Conservation (phyloP, 2,797 vertebrate genomes). For the Florisuga fusca region DNA sequence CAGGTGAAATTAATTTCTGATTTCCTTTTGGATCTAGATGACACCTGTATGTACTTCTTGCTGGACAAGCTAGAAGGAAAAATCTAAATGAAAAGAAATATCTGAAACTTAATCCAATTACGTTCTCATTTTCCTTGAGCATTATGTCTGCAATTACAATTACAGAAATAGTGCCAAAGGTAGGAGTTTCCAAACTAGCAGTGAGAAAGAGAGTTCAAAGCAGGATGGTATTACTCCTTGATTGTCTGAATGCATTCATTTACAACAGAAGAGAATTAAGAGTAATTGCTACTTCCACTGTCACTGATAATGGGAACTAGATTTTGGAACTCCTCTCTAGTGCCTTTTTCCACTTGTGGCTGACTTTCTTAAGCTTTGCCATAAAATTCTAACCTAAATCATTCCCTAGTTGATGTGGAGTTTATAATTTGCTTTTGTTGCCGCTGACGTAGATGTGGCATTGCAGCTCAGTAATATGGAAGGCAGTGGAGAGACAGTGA, state of each 20-base stretch:
- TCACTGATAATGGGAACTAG: background rate
- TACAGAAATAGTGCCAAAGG: background rate
- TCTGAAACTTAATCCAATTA: background rate
- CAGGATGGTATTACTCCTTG: background rate
- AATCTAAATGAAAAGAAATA: background rate
- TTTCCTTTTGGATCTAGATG: background rate
- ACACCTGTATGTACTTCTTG: background rate
- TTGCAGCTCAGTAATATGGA: background rate
- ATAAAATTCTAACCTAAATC: background rate
- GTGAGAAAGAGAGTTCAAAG: background rate
- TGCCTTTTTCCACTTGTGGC: background rate
- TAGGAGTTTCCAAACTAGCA: background rate
- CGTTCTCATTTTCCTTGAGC: background rate
- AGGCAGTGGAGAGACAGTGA: fast-evolving
- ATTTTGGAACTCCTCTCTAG: background rate
- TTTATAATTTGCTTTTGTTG: background rate
- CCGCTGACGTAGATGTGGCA: background rate
- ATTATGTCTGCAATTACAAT: background rate
- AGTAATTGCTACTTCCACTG: background rate
- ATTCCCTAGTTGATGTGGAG: background rate
- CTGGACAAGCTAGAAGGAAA: background rate
- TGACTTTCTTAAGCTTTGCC: background rate
- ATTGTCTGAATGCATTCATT: fast-evolving
- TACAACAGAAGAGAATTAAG: background rate
- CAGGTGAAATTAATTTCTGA: background rate